Evolutionary conservation across 2,113 vertebrate species (phyloP), one percentile per base, ranked within the genome.

Genomic region (Cynopterus brachyotis): DNA sequence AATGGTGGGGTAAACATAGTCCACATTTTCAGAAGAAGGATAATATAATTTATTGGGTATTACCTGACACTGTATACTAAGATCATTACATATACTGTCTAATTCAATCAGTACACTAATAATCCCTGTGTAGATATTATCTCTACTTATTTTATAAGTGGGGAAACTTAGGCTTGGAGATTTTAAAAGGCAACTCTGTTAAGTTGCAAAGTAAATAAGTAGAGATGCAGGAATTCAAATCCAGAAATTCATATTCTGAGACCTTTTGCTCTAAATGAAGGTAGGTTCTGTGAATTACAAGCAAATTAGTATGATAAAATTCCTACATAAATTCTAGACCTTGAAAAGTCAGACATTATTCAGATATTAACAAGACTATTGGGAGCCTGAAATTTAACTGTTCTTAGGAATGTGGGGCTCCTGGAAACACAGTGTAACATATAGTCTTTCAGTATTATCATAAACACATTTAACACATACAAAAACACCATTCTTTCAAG

Each of bases 251-350:
- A 81, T 57, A 22, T 53, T 88, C 70, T 83, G 9, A 67, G 26
- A 55, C 26, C 87, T 66, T 82, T 50, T 82, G 59, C 40, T 75
- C 26, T 75, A 88, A 40, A 67, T 88, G 32, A 92, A 87, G 26
- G 20, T 30, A 88, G 75, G 59, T 17, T 66, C 37, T 42, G 47
- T 75, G 10, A 88, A 40, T 69, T 75, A 50, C 11, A 88, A 57
- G 42, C 24, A 80, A 72, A 84, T 89, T 47, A 89, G 70, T 60
- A 47, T 83, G 45, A 55, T 4, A 70, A 62, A 70, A 84, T 55
- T 62, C 60, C 78, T 84, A 32, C 30, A 76, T 84, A 78, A 93
- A 93, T 96, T 70, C 79, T 70, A 70, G 40, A 82, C 17, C 60
- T 53, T 95, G 70, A 83, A 82, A 92, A 89, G 60, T 69, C 20